These are phyloP conservation scores for Bujurquina vittata DNA, from an alignment of 2,113 vertebrate genomes.

Conservation along the genomic window DNA sequence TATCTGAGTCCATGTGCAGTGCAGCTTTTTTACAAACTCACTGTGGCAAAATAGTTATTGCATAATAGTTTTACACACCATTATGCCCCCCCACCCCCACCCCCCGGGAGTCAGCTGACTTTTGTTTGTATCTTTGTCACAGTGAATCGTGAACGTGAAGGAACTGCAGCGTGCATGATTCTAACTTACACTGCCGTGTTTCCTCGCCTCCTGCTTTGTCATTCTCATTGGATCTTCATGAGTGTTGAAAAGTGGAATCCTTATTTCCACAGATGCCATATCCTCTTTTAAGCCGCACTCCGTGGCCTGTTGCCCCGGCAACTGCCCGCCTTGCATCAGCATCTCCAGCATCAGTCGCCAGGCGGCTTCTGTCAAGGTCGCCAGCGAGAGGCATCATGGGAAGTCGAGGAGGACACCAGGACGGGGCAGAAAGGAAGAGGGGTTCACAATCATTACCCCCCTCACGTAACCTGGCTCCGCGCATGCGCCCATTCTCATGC, in stretches of 20 bases:
- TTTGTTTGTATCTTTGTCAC: neutral
- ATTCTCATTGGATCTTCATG: neutral
- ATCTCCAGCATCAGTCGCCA: constrained; percentile 61
- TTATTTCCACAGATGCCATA: neutral
- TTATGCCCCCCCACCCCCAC: neutral
- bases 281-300: neutral
- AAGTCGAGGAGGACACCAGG: constrained; percentile 17
- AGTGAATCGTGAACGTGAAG: neutral
- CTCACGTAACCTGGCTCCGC: neutral
- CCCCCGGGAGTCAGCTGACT: neutral
- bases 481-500: neutral
- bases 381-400: constrained; percentile 66
- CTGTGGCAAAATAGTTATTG: fast-evolving
- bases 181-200: fast-evolving
- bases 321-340: constrained; percentile 55
- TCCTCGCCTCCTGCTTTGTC: neutral
- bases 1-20: neutral
- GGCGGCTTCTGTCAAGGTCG: constrained; percentile 71
- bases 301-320: constrained; percentile 27
- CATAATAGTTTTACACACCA: neutral
- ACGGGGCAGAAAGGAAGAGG: neutral
- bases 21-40: neutral
- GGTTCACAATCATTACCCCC: neutral
- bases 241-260: neutral
- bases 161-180: neutral